phyloP scores from a whole-genome alignment of 1,140 invertebrate species.

The Acromyrmex heyeri region DNA sequence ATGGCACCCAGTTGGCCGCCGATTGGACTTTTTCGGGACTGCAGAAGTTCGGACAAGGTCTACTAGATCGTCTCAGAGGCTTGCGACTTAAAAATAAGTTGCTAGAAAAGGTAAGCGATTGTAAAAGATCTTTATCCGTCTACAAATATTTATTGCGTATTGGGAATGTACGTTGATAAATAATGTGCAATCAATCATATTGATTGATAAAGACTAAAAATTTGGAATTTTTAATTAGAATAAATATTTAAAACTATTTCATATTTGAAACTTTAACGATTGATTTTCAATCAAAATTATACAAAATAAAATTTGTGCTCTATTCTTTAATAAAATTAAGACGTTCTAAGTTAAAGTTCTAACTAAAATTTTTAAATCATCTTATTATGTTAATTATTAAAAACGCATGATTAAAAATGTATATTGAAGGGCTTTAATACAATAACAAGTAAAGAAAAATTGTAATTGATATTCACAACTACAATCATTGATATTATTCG shows the following conservation, averaged over 20 bases:
- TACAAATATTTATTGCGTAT: not conserved
- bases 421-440: not conserved
- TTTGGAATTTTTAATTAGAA: not conserved
- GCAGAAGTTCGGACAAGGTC: slow-evolving; percentile 97
- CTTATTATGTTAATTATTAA: not conserved
- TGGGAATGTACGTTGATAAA: not conserved
- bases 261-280: not conserved
- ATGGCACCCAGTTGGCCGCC: slow-evolving; percentile 96
- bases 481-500: not conserved
- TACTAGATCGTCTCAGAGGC: slow-evolving; percentile 95
- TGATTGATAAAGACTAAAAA: not conserved
- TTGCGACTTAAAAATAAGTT: slow-evolving; percentile 93
- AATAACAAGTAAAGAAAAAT: not conserved
- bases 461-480: not conserved
- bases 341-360: not conserved
- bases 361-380: not conserved
- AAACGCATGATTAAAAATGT: not conserved
- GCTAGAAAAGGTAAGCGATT: slow-evolving; percentile 92
- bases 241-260: not conserved
- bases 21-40: slow-evolving; percentile 97
- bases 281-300: slow-evolving; percentile 1
- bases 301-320: not conserved
- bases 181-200: not conserved
- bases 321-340: slow-evolving; percentile 16
- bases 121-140: not conserved